These are phyloP conservation scores for Phalacrocorax pelagicus DNA, from an alignment of 2,113 vertebrate genomes.

Conservation along the genomic window DNA sequence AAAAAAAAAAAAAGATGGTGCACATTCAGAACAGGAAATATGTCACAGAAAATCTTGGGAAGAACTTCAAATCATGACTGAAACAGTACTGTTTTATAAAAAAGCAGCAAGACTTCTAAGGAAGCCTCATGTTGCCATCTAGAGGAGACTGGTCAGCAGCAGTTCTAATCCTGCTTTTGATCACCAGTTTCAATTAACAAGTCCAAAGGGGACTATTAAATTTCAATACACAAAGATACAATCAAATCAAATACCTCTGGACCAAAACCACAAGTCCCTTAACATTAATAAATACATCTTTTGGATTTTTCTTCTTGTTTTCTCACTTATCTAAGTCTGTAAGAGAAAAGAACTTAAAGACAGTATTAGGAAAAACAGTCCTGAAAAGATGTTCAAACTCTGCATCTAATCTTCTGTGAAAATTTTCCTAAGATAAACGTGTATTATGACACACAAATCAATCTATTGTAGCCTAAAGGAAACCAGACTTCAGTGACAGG, in stretches of 20 bases:
- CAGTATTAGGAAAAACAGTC: neutral
- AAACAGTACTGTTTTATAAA: neutral
- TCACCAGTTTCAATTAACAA: neutral
- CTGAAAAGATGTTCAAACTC: neutral
- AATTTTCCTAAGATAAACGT: neutral
- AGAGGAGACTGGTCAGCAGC: conserved; percentile 8
- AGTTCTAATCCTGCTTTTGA: neutral
- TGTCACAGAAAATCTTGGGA: neutral
- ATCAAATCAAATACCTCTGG: neutral
- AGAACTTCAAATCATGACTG: neutral
- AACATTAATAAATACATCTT: neutral
- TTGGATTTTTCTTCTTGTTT: neutral
- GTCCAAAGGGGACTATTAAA: neutral
- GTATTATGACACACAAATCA: neutral
- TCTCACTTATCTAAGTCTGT: neutral
- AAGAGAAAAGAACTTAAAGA: neutral
- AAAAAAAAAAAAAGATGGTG: neutral
- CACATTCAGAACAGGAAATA: neutral
- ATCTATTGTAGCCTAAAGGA: neutral
- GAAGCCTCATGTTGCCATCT: conserved; percentile 74
- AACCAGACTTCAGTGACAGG: neutral
- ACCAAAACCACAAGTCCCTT: neutral
- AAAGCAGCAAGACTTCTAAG: neutral
- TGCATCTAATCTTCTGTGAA: accelerated
- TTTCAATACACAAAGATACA: neutral